Evolutionary conservation across 2,113 vertebrate genomes (phyloP).

Genomic region (Ophthalmolycus amberensis): DNA sequence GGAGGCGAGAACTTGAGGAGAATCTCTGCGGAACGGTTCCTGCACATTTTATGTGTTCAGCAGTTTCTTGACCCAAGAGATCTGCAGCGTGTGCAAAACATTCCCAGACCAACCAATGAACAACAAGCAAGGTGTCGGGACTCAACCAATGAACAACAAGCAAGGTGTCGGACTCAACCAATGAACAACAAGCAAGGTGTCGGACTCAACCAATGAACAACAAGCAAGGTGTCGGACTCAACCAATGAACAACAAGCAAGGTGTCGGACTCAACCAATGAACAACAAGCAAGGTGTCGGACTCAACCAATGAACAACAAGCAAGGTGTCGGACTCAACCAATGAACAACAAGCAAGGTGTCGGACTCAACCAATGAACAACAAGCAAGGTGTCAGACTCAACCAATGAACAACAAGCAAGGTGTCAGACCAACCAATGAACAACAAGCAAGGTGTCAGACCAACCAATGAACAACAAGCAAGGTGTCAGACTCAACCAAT

Average conservation of each 20-base stretch:
- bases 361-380: neutral
- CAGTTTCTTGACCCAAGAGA: neutral
- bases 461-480: constrained; percentile 1
- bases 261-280: neutral
- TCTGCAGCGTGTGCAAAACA: neutral
- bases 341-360: constrained; percentile 5
- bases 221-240: neutral
- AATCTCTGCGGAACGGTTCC: neutral
- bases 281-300: neutral
- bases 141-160: neutral
- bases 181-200: constrained; percentile 5
- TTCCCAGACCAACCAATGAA: neutral
- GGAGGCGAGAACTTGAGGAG: neutral
- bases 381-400: neutral
- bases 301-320: constrained; percentile 1
- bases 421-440: constrained; percentile 5
- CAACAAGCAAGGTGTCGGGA: neutral
- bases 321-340: neutral
- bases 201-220: too few species aligned
- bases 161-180: neutral
- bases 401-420: too few species aligned
- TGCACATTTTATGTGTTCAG: constrained; percentile 15
- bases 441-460: neutral
- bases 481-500: too few species aligned
- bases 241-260: neutral